Evolutionary conservation across 1,140 invertebrate species (phyloP).

Genomic region (Cyclina sinensis): DNA sequence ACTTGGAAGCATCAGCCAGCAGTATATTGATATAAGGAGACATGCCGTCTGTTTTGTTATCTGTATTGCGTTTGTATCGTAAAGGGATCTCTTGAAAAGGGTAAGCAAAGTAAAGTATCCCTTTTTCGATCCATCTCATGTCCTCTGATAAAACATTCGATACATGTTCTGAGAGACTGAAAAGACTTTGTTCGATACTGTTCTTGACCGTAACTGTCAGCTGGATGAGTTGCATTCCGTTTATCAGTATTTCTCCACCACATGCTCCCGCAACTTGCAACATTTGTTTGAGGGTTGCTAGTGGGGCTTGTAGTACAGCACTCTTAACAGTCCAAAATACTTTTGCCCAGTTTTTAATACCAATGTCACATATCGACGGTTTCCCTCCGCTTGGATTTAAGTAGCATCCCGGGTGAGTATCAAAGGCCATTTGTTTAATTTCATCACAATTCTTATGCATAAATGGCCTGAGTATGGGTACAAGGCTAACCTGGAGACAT

Average conservation of each 20-base stretch:
- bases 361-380: slow-evolving; percentile 44
- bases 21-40: background rate
- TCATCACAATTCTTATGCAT: background rate
- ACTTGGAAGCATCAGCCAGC: background rate
- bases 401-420: slow-evolving; percentile 36
- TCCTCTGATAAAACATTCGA: background rate
- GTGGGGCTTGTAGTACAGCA: background rate
- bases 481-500: slow-evolving; percentile 50
- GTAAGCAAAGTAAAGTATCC: background rate
- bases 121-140: background rate
- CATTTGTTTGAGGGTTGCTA: background rate
- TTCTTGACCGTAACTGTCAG: background rate
- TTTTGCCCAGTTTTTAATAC: background rate
- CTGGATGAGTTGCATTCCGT: background rate
- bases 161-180: background rate
- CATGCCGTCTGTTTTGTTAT: background rate
- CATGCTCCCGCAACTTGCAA: background rate
- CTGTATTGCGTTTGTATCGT: background rate
- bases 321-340: slow-evolving; percentile 36
- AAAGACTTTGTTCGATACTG: background rate
- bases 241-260: background rate
- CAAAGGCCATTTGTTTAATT: slow-evolving; percentile 28
- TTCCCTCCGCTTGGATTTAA: background rate
- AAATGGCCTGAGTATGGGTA: slow-evolving; percentile 32
- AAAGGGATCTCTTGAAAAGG: background rate